phyloP scores from a whole-genome alignment of 2,888 invertebrate species.

The Heliconius ethilla region DNA sequence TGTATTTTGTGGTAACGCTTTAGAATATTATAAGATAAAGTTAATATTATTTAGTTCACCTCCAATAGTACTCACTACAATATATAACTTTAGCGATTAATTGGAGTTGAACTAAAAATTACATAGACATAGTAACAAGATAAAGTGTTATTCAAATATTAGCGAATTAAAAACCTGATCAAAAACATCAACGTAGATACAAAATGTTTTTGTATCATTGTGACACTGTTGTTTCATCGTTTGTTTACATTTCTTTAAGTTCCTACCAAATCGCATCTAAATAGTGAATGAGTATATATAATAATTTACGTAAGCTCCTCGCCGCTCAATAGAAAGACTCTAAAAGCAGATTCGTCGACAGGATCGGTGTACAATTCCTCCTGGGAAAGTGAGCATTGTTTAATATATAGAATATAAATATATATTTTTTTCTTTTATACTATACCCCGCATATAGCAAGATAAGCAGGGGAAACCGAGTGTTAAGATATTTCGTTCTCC shows the following conservation, averaged over 20 bases:
- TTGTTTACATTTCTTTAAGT: neutral
- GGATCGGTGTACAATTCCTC: conserved; percentile 75
- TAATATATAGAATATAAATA: too few species aligned
- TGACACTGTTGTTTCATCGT: too few species aligned
- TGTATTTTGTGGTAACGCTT: neutral
- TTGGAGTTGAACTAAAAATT: neutral
- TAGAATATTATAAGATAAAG: neutral
- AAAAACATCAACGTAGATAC: too few species aligned
- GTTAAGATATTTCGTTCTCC: too few species aligned
- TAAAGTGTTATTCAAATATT: too few species aligned
- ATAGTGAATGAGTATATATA: neutral
- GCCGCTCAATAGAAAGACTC: conserved; percentile 71
- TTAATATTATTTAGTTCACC: neutral
- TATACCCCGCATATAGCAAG: too few species aligned
- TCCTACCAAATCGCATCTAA: conserved; percentile 9
- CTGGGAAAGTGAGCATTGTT: conserved; percentile 48
- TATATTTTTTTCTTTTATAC: too few species aligned
- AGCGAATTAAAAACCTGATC: too few species aligned
- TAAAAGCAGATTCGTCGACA: conserved; percentile 73
- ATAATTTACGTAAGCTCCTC: conserved; percentile 55
- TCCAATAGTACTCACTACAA: neutral
- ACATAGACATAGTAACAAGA: too few species aligned
- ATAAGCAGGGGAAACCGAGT: too few species aligned
- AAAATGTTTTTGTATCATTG: too few species aligned
- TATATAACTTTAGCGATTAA: neutral